Base-by-base conservation (phyloP, 2,888 invertebrate genomes). In the Dascillus cervinus region DNA sequence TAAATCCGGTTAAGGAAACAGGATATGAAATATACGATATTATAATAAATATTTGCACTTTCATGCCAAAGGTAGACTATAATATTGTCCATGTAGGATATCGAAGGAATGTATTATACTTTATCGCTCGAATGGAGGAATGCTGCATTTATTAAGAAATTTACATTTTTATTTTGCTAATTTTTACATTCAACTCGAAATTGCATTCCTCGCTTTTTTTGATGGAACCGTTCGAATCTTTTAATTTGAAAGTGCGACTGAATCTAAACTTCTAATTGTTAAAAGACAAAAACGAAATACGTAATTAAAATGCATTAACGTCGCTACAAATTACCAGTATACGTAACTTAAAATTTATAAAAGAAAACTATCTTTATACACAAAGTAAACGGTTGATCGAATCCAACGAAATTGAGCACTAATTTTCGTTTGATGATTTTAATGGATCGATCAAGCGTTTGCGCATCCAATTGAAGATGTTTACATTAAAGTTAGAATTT, bases 21-120 rank as follows among this genome's bases (percentile, higher is more conserved):
- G 65, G 65, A 65, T 65, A 65, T 64, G 61, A 59, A 61, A 63
- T 64, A 64, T 64, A 64, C 64, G 64, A 65, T 62, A 61, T 55
- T 53, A n/a, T 56, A 58, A 59, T 58, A 54, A 60, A 58, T 56
- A 55, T 60, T 61, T 52, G 60, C 62, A 62, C 60, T 62, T 62
- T 63, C 60, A 64, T 64, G 65, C 65, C 65, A 65, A 65, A 65
- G 65, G 59, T 65, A 65, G 64, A 58, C 46, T 43, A 54, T 58
- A 57, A 59, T 53, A 52, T 63, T 61, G 60, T 63, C 64, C 61
- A 61, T 62, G 60, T 62, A 62, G 62, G 61, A 54, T 56, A 54
- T 46, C 45, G n/a, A n/a, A n/a, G n/a, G n/a, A n/a, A n/a, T n/a
- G n/a, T n/a, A n/a, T n/a, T n/a, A n/a, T n/a, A n/a, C n/a, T n/a